These are phyloP conservation scores for Odocoileus virginianus DNA, from an alignment of 2,113 vertebrate genomes.

Conservation along the genomic window DNA sequence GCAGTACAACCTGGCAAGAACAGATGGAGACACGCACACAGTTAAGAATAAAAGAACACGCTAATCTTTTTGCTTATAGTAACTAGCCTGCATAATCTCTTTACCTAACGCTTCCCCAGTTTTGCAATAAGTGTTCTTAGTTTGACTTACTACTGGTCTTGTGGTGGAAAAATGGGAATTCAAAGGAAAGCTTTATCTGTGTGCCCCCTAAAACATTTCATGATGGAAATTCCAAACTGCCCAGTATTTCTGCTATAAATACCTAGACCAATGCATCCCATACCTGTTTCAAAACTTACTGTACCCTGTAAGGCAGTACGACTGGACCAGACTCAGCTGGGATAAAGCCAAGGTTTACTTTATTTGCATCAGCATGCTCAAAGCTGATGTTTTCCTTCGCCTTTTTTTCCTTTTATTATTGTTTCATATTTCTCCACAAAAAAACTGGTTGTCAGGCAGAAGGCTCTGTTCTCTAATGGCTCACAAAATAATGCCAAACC, in stretches of 20 bases:
- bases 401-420: neutral
- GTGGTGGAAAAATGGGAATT: neutral
- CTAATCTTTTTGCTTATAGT: neutral
- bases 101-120: neutral
- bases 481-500: neutral
- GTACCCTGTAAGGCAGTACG: neutral
- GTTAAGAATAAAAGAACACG: neutral
- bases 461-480: neutral
- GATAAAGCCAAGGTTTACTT: neutral
- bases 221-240: neutral
- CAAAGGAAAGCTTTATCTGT: neutral
- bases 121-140: neutral
- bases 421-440: constrained; percentile 15
- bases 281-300: neutral
- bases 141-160: neutral
- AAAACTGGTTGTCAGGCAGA: neutral
- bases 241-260: neutral
- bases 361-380: neutral
- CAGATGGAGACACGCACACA: neutral
- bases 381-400: neutral
- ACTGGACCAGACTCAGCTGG: neutral
- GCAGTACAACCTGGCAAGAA: neutral
- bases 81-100: neutral
- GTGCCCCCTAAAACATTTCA: neutral
- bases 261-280: neutral